A percentile compares a stretch with the other conserved stretches of the same genome.
Conservation (phyloP, 2,797 vertebrate genomes). For the Dipus sagitta region DNA sequence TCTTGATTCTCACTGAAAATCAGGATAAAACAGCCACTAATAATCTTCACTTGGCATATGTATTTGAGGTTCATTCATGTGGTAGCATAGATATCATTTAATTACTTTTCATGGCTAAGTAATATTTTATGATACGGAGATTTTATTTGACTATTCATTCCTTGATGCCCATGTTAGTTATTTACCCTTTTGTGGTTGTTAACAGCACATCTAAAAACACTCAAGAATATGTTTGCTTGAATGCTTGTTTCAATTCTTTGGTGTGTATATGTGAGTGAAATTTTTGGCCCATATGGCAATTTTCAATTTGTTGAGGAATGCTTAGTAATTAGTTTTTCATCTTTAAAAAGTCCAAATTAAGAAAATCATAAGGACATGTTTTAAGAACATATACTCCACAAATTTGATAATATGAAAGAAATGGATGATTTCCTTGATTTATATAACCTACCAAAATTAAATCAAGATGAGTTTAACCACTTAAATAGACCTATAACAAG, state of each 20-base stretch:
- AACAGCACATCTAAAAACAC: background rate
- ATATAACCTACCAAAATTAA: too few species aligned
- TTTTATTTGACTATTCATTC: slow-evolving; percentile 8
- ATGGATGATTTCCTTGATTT: too few species aligned
- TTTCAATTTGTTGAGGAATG: slow-evolving; percentile 40
- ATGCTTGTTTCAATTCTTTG: slow-evolving; percentile 13
- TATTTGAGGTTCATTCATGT: background rate
- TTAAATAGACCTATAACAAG: too few species aligned
- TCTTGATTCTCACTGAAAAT: background rate
- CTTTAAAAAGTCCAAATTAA: background rate
- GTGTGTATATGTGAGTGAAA: background rate
- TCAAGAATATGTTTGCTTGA: background rate
- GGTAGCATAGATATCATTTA: background rate
- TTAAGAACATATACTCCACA: too few species aligned
- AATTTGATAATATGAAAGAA: too few species aligned
- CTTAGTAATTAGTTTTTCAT: background rate
- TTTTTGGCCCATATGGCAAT: background rate
- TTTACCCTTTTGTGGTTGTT: background rate
- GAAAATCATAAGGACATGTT: too few species aligned
- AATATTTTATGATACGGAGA: background rate
- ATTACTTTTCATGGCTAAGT: background rate
- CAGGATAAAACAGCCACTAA: background rate
- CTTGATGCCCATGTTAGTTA: background rate
- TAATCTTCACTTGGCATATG: too few species aligned
- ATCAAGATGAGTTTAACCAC: too few species aligned